Percentiles rank a stretch among this genome's conserved stretches.
Evolutionary conservation across 2,797 vertebrate species (phyloP).

Genomic region (Rhynchonycteris naso): DNA sequence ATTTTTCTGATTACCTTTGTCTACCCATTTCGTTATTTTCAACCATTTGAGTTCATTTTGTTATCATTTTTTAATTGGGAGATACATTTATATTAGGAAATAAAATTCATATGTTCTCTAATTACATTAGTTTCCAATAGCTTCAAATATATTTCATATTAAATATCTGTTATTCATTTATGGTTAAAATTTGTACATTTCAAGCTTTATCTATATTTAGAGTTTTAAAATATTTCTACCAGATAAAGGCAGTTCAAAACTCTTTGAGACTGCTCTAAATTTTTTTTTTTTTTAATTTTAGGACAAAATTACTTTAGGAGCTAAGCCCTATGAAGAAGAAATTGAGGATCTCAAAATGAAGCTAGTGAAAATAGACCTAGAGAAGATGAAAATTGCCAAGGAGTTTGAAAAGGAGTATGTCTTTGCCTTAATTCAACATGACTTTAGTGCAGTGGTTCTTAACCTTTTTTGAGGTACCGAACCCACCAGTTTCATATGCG

Average conservation of each 20-base stretch:
- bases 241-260: background rate
- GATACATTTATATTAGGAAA: conserved; percentile 19
- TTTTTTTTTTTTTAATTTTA: conserved; percentile 61
- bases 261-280: background rate
- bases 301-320: conserved; percentile 84
- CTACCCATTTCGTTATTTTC: background rate
- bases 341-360: conserved; percentile 88
- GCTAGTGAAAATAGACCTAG: conserved; percentile 90
- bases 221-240: background rate
- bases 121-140: background rate
- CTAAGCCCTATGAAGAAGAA: conserved; percentile 86
- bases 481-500: too few species aligned
- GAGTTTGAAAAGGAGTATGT: conserved; percentile 89
- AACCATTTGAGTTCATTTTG: background rate
- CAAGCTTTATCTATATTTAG: background rate
- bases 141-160: background rate
- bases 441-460: too few species aligned
- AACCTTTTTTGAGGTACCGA: too few species aligned
- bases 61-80: background rate
- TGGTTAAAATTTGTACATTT: background rate
- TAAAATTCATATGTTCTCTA: background rate
- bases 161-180: background rate
- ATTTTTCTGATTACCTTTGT: background rate
- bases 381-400: conserved; percentile 86
- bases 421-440: background rate